Evolutionary conservation across 2,797 vertebrate species (phyloP).

Genomic region (Gambelia wislizenii): DNA sequence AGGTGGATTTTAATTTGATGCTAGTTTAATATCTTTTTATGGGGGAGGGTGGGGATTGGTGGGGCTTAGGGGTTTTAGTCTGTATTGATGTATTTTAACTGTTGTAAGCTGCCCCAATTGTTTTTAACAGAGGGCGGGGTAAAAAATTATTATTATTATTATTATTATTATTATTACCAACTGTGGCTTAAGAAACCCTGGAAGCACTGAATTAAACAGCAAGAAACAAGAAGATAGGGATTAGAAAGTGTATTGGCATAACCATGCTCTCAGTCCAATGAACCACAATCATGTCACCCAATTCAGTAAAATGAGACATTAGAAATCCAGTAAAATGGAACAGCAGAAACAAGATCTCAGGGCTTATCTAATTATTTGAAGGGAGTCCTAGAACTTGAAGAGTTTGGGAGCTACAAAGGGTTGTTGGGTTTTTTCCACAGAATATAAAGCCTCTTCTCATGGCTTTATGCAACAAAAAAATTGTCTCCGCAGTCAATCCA

Average conservation of each 20-base stretch:
- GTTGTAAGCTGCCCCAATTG: no score
- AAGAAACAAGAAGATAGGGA: no score
- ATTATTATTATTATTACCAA: no score
- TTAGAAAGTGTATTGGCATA: not conserved
- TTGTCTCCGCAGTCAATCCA: rapidly evolving
- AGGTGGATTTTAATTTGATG: no score
- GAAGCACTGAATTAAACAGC: not conserved
- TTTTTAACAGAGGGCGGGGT: no score
- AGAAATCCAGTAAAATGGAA: no score
- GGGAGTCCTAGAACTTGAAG: not conserved
- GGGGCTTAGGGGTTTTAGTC: no score
- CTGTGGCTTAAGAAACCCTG: not conserved
- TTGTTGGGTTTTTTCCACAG: not conserved
- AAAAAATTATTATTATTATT: no score
- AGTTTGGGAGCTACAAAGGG: not conserved
- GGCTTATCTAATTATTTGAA: not conserved
- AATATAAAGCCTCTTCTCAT: not conserved
- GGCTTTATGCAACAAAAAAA: not conserved
- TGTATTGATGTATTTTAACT: no score
- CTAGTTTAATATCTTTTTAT: no score
- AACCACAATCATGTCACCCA: not conserved
- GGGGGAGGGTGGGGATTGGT: no score
- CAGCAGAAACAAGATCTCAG: not conserved
- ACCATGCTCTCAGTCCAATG: not conserved
- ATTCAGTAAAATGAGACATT: no score